A percentile compares a stretch with the other conserved stretches of the same genome.
Conservation (phyloP, 2,888 invertebrate genomes). For the Uloborus plumipes region DNA sequence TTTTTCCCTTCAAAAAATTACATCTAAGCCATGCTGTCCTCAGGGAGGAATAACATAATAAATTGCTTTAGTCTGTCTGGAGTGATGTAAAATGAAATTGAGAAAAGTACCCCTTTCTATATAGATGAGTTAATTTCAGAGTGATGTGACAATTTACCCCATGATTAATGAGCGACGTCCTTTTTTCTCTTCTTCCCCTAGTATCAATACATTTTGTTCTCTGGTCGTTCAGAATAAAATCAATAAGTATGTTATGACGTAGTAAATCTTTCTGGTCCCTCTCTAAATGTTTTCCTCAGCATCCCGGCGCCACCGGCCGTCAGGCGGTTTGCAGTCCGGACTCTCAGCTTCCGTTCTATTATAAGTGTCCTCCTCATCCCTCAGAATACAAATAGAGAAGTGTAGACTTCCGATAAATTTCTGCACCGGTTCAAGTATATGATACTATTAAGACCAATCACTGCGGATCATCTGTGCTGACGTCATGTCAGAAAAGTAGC, state of each 20-base stretch:
- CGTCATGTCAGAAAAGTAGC: too few relatives aligned
- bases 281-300: conserved; percentile 13
- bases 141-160: too few relatives aligned
- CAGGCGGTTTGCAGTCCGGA: conserved; percentile 11
- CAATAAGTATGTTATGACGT: conserved; percentile 23
- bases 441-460: too few relatives aligned
- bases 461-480: too few relatives aligned
- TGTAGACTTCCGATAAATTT: conserved; percentile 9
- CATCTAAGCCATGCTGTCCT: too few relatives aligned
- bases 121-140: too few relatives aligned
- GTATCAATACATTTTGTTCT: conserved; percentile 17
- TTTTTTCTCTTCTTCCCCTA: not conserved
- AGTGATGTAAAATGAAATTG: too few relatives aligned
- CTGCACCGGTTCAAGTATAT: too few relatives aligned
- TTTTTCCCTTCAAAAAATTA: too few relatives aligned
- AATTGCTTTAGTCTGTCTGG: too few relatives aligned
- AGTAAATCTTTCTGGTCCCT: conserved; percentile 18
- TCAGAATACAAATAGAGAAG: conserved; percentile 1
- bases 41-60: too few relatives aligned
- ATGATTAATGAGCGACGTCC: conserved; percentile 6
- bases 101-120: too few relatives aligned
- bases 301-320: conserved; percentile 18
- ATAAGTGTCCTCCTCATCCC: conserved; percentile 6
- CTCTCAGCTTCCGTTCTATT: conserved; percentile 22
- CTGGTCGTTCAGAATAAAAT: conserved; percentile 23